phyloP scores from a whole-genome alignment of 2,888 invertebrate species.

The Oscheius sp. region DNA sequence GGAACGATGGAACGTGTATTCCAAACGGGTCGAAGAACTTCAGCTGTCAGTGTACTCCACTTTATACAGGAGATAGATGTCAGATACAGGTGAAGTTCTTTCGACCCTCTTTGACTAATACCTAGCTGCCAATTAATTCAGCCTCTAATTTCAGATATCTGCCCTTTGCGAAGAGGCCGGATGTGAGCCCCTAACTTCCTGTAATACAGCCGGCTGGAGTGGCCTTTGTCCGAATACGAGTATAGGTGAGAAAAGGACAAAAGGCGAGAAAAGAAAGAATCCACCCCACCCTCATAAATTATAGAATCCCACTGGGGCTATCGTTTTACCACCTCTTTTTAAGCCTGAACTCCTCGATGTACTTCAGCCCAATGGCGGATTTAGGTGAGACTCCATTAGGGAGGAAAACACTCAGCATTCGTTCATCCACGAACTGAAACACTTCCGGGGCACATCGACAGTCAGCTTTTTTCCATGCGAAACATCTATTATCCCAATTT shows the following conservation, averaged over 20 bases:
- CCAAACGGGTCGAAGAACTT: conserved; percentile 18
- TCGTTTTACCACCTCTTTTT: conserved; percentile 9
- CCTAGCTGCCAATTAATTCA: no score
- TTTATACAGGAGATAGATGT: conserved; percentile 26
- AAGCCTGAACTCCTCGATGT: neutral
- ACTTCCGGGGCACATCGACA: no score
- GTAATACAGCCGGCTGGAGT: neutral
- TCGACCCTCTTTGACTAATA: neutral
- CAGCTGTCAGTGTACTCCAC: conserved; percentile 17
- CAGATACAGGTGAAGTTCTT: conserved; percentile 18
- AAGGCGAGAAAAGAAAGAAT: no score
- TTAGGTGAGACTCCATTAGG: no score
- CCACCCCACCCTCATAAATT: conserved; percentile 20
- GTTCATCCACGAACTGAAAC: neutral
- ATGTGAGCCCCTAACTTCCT: conserved; percentile 9
- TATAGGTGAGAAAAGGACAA: conserved; percentile 5
- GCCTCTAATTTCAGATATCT: conserved; percentile 13
- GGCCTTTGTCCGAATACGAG: conserved; percentile 20
- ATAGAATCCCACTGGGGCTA: conserved; percentile 5
- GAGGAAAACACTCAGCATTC: neutral
- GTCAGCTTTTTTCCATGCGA: no score
- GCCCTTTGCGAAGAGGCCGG: conserved; percentile 11
- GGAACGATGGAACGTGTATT: conserved; percentile 46
- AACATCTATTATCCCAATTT: no score
- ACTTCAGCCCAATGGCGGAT: neutral